Evolutionary conservation across 1,140 invertebrate species (phyloP).

Genomic region (Orius insidiosus): DNA sequence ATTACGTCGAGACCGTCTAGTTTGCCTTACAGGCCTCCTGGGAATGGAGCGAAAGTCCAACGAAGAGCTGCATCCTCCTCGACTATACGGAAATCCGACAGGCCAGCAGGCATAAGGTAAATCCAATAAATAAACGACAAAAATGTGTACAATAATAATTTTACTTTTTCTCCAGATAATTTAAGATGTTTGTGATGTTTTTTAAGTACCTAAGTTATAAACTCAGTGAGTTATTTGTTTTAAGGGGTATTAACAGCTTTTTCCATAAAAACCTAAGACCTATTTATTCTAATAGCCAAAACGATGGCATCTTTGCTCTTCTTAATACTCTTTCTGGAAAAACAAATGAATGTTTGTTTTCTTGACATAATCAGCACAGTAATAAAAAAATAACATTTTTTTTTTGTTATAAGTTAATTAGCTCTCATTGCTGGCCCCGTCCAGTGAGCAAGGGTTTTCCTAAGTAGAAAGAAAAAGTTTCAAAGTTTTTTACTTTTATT

Average conservation of each 20-base stretch:
- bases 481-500: no score
- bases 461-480: no score
- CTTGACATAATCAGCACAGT: no score
- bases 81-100: constrained; percentile 9
- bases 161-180: neutral
- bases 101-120: constrained; percentile 1
- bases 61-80: constrained; percentile 17
- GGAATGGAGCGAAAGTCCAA: constrained; percentile 6
- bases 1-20: constrained; percentile 21
- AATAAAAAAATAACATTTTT: no score
- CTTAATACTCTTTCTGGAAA: no score
- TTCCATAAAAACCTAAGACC: neutral
- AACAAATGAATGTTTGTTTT: no score
- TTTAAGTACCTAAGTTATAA: neutral
- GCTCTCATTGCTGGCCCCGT: no score
- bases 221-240: neutral
- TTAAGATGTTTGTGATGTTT: neutral
- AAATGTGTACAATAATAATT: neutral
- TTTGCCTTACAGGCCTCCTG: constrained; percentile 19
- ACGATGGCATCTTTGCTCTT: no score
- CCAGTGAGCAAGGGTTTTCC: no score
- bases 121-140: neutral
- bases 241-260: no score
- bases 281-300: neutral
- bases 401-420: no score